Evolutionary conservation across 2,797 vertebrate genomes (phyloP).

Genomic region (Pangasius larnaudii): DNA sequence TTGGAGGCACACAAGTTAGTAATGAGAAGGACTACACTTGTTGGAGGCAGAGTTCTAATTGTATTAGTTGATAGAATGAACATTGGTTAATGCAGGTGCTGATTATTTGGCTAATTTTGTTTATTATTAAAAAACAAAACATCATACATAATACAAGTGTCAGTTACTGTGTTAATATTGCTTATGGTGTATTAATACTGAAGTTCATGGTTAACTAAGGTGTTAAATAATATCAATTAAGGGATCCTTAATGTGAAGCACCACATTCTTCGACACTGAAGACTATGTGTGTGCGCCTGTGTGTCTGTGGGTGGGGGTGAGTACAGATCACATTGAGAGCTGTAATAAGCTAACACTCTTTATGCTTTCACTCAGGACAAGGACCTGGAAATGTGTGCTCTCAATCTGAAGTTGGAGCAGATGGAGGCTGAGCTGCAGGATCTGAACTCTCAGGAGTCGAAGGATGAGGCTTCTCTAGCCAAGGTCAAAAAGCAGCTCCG

Average conservation of each 20-base stretch:
- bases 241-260: not conserved
- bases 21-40: not conserved
- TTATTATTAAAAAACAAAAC: not conserved
- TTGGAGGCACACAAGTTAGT: not conserved
- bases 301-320: not conserved
- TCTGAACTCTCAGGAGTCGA: constrained; percentile 93
- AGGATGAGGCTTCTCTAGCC: constrained; percentile 92
- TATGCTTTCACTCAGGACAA: constrained; percentile 81
- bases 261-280: not conserved
- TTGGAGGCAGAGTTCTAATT: not conserved
- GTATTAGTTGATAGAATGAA: not conserved
- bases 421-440: constrained; percentile 93
- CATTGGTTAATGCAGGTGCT: not conserved
- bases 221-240: not conserved
- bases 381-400: constrained; percentile 84
- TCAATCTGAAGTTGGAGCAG: constrained; percentile 86
- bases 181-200: not conserved
- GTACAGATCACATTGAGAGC: not conserved
- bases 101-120: not conserved
- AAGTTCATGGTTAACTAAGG: not conserved
- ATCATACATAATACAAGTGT: not conserved
- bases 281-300: not conserved
- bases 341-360: not conserved
- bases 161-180: not conserved
- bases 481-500: constrained; percentile 94